phyloP scores from a whole-genome alignment of 1,140 invertebrate species.

The Drosophila miranda region DNA sequence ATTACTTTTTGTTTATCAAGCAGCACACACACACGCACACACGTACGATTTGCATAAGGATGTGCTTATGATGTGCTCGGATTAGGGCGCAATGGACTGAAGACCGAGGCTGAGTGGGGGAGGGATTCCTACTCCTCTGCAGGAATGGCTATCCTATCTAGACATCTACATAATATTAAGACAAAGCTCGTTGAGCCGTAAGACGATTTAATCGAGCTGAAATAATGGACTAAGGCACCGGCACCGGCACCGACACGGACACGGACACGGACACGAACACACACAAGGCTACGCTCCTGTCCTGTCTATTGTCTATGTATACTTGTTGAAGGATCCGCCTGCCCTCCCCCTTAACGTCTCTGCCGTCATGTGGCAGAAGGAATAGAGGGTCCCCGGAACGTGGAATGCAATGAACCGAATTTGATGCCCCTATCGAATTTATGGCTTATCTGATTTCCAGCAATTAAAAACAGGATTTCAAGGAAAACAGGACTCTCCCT shows the following conservation, averaged over 20 bases:
- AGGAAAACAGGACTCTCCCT: not conserved
- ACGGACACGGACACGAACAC: constrained; percentile 18
- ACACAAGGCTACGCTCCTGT: not conserved
- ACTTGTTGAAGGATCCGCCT: no score
- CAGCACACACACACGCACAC: constrained; percentile 35
- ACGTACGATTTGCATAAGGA: constrained; percentile 74
- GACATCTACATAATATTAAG: constrained; percentile 80
- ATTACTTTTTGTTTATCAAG: constrained; percentile 80
- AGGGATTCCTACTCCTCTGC: not conserved
- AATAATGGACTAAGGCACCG: constrained; percentile 72
- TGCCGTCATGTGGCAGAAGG: not conserved
- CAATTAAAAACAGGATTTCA: constrained; percentile 53
- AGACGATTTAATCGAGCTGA: constrained; percentile 80
- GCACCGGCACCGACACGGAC: constrained; percentile 17
- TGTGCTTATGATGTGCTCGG: constrained; percentile 78
- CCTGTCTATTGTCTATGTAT: constrained; percentile 1
- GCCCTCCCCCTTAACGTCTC: no score
- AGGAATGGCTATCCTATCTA: constrained; percentile 66
- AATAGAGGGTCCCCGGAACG: no score
- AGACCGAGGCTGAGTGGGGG: constrained; percentile 1
- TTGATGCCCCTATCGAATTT: constrained; percentile 60
- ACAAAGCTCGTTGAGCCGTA: constrained; percentile 79
- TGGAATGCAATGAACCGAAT: constrained; percentile 32
- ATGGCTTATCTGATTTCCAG: constrained; percentile 58
- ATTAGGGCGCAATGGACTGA: constrained; percentile 72